These are phyloP conservation scores for Gephyroberyx darwinii DNA, from an alignment of 2,797 vertebrate species.

Conservation along the genomic window DNA sequence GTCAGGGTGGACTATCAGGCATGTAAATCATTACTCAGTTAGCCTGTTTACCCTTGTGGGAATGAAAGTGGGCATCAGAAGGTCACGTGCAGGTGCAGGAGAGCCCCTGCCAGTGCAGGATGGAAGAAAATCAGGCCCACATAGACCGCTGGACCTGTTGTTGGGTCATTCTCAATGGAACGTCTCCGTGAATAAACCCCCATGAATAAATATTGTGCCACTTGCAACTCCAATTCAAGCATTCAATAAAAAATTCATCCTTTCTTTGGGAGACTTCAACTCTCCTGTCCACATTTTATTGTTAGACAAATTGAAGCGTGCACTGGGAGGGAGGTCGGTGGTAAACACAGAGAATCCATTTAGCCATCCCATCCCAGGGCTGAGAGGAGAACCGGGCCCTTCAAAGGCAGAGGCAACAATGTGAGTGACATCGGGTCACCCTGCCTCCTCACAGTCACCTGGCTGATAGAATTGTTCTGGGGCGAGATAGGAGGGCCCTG, in stretches of 20 bases:
- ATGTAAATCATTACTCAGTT: constrained; percentile 7
- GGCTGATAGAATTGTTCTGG: constrained; percentile 98
- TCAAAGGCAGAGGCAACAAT: constrained; percentile 98
- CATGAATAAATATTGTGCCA: constrained; percentile 85
- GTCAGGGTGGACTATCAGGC: background rate
- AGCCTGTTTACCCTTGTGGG: constrained; percentile 6
- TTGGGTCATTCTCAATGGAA: constrained; percentile 77
- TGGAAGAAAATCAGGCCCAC: background rate
- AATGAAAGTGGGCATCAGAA: background rate
- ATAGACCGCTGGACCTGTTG: constrained; percentile 64
- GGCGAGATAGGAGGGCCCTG: constrained; percentile 89
- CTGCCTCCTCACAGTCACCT: constrained; percentile 92
- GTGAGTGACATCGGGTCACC: constrained; percentile 96
- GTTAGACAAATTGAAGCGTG: constrained; percentile 97
- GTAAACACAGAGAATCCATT: constrained; percentile 95
- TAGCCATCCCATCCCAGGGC: constrained; percentile 91
- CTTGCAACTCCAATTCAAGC: constrained; percentile 88
- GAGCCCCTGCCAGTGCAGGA: background rate
- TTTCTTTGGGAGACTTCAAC: constrained; percentile 88
- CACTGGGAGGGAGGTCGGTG: constrained; percentile 85
- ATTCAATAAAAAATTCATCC: constrained; percentile 97
- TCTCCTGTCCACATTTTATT: constrained; percentile 90
- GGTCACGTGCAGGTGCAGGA: background rate
- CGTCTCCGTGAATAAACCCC: constrained; percentile 77
- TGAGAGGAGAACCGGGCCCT: constrained; percentile 87